Conservation (phyloP, 2,113 vertebrate species). For the Microcebus murinus region DNA sequence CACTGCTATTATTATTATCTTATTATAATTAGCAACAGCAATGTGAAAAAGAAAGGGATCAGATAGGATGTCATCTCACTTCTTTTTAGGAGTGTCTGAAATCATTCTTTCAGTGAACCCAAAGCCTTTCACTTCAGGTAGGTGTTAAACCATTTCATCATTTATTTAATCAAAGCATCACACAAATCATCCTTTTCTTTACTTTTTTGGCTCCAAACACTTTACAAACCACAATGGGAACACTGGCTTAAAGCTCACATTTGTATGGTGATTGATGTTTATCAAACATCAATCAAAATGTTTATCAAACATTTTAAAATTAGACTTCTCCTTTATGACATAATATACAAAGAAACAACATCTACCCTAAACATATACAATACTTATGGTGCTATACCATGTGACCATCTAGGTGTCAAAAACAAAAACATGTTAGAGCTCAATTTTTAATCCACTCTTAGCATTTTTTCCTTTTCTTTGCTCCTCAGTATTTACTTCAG, state of each 20-base stretch:
- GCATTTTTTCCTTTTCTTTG: neutral
- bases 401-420: neutral
- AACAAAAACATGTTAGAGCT: neutral
- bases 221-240: neutral
- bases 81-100: conserved; percentile 5
- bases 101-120: neutral
- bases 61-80: neutral
- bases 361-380: neutral
- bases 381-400: neutral
- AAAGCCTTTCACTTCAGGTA: neutral
- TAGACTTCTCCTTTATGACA: conserved; percentile 4
- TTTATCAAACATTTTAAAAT: conserved; percentile 26
- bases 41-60: neutral
- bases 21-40: neutral
- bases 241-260: neutral
- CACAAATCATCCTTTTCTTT: neutral
- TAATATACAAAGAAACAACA: neutral
- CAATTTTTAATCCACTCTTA: conserved; percentile 16
- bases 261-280: neutral
- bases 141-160: neutral
- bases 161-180: conserved; percentile 29
- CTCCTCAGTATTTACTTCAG: conserved; percentile 2
- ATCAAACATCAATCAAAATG: too few relatives aligned
- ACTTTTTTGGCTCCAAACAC: neutral
- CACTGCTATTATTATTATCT: neutral